phyloP scores from a whole-genome alignment of 2,888 invertebrate genomes.

The Odontomyia ornata region DNA sequence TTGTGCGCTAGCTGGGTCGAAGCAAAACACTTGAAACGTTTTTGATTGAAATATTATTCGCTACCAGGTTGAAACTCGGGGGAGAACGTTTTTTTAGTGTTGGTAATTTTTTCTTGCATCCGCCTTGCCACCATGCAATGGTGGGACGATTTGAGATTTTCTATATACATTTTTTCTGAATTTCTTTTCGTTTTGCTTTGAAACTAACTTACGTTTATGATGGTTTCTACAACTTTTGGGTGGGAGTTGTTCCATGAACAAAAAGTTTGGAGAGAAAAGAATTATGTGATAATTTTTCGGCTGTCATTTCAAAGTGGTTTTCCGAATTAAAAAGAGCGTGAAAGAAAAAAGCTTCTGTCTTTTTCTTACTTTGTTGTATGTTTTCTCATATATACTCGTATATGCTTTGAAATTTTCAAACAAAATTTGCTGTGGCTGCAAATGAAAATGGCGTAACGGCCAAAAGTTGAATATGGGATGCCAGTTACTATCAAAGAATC shows the following conservation, averaged over 20 bases:
- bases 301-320: not conserved
- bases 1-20: not conserved
- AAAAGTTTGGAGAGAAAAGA: not conserved
- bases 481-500: too few species aligned
- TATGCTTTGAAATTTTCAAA: too few species aligned
- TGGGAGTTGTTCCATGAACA: not conserved
- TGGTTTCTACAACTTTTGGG: conserved; percentile 29
- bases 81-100: conserved; percentile 7
- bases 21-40: conserved; percentile 39
- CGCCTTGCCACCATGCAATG: not conserved
- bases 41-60: conserved; percentile 43
- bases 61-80: conserved; percentile 16
- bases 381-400: too few species aligned
- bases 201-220: not conserved
- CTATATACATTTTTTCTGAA: not conserved
- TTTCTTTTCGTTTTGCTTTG: not conserved
- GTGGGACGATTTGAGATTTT: too few species aligned
- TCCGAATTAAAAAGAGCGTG: conserved; percentile 9
- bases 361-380: too few species aligned
- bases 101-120: not conserved
- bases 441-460: too few species aligned
- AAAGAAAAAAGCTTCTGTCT: too few species aligned
- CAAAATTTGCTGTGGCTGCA: too few species aligned
- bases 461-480: too few species aligned
- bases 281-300: conserved; percentile 4